phyloP scores from a whole-genome alignment of 2,888 invertebrate species.

The Epirrhoe tristata region DNA sequence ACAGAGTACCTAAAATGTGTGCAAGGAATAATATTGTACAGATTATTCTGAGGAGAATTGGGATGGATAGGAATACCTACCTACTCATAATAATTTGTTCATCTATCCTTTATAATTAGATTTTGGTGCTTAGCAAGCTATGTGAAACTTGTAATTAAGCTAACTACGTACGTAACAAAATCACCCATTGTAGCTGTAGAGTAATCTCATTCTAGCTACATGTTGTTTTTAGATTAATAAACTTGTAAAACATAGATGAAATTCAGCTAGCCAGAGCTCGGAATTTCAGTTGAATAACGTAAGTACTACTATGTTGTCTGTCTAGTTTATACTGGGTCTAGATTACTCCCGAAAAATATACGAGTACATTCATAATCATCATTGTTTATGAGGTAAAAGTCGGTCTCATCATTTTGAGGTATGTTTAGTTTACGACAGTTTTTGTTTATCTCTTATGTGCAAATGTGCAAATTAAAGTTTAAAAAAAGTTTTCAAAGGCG shows the following conservation, averaged over 20 bases:
- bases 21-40: no score
- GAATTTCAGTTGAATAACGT: not conserved
- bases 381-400: not conserved
- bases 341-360: not conserved
- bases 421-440: not conserved
- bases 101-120: not conserved
- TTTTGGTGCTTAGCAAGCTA: not conserved
- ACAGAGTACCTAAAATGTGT: no score
- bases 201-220: not conserved
- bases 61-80: not conserved
- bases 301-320: not conserved
- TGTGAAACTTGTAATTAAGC: not conserved
- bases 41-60: no score
- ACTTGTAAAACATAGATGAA: constrained; percentile 2
- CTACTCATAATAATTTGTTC: not conserved
- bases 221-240: constrained; percentile 8
- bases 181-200: not conserved
- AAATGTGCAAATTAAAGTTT: no score
- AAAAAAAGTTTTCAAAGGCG: no score
- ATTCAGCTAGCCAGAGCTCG: not conserved
- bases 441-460: not conserved
- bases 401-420: not conserved
- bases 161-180: constrained; percentile 1
- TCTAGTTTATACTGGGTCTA: not conserved
- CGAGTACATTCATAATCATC: not conserved